Conservation (phyloP, 1,140 invertebrate species). For the Drepana arcuata region DNA sequence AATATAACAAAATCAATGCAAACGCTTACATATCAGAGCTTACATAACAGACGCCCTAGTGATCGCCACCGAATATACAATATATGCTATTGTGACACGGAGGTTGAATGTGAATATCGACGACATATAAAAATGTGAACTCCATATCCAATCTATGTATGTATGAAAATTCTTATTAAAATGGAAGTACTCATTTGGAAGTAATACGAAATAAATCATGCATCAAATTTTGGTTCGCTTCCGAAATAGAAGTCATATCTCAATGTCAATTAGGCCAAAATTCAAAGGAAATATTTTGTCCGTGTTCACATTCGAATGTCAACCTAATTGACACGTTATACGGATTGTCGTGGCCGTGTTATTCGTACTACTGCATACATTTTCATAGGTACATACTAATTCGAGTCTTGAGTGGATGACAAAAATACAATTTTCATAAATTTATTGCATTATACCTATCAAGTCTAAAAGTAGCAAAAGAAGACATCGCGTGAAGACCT, state of each 20-base stretch:
- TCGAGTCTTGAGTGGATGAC: conserved; percentile 63
- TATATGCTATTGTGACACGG: conserved; percentile 10
- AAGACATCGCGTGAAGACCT: conserved; percentile 43
- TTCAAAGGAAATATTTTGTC: too few species aligned
- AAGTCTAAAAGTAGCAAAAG: conserved; percentile 48
- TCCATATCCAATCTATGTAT: conserved; percentile 50
- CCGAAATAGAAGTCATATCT: too few species aligned
- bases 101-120: conserved; percentile 47
- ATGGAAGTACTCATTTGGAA: conserved; percentile 70
- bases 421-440: conserved; percentile 41
- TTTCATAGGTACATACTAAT: conserved; percentile 57
- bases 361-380: too few species aligned
- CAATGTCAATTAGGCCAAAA: too few species aligned
- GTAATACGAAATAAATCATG: too few species aligned
- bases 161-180: conserved; percentile 64
- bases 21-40: too few species aligned
- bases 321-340: too few species aligned
- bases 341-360: too few species aligned
- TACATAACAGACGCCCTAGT: too few species aligned
- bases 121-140: conserved; percentile 33
- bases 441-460: conserved; percentile 45
- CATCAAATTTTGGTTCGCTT: too few species aligned
- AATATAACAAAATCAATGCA: conserved; percentile 24
- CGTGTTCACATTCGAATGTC: too few species aligned
- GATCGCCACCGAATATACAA: conserved; percentile 10